Evolutionary conservation across 2,888 invertebrate species (phyloP).

Genomic region (Phragmatobia fuliginosa): DNA sequence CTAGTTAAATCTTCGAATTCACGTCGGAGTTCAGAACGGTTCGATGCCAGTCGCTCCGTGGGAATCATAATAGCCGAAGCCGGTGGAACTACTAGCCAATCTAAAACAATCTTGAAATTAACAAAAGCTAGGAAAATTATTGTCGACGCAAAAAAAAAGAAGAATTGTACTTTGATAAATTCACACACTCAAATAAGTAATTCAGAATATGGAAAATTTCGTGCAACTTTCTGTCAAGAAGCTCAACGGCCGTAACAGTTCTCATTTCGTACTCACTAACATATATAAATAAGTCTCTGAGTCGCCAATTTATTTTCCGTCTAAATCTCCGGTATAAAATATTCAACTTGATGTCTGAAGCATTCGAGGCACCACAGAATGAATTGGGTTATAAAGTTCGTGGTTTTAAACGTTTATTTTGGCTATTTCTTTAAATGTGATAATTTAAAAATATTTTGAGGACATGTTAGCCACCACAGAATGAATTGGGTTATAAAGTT

Average conservation of each 20-base stretch:
- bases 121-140: no score
- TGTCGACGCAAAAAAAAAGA: no score
- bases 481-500: slow-evolving; percentile 42
- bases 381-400: slow-evolving; percentile 43
- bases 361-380: slow-evolving; percentile 38
- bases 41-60: no score
- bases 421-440: neutral
- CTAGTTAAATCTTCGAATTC: no score
- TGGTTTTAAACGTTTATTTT: slow-evolving; percentile 5
- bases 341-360: slow-evolving; percentile 49
- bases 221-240: slow-evolving; percentile 10
- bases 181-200: neutral
- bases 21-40: no score
- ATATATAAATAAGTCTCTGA: slow-evolving; percentile 49
- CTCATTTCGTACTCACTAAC: slow-evolving; percentile 36
- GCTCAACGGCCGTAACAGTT: slow-evolving; percentile 23
- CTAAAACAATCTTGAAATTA: no score
- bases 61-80: no score
- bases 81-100: no score
- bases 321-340: slow-evolving; percentile 37
- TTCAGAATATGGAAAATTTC: neutral
- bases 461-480: slow-evolving; percentile 33
- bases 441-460: neutral
- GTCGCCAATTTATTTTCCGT: slow-evolving; percentile 54
- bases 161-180: neutral